A percentile compares a stretch with the other conserved stretches of the same genome.
Conservation (phyloP, 1,140 invertebrate species). For the Psix sp. region DNA sequence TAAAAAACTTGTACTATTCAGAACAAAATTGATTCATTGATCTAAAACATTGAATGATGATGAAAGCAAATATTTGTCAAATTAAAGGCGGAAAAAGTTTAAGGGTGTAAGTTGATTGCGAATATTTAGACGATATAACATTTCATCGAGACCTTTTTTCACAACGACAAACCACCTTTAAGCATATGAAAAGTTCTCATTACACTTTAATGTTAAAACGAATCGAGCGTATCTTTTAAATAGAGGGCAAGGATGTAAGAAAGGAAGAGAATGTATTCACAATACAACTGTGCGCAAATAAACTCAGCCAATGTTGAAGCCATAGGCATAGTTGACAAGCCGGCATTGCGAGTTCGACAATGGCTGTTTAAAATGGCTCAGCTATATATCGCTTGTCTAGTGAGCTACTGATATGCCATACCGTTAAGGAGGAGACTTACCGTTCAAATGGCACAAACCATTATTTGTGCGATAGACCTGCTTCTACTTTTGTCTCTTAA, state of each 20-base stretch:
- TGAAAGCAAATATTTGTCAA: no score
- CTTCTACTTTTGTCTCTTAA: background rate
- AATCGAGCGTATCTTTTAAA: slow-evolving; percentile 55
- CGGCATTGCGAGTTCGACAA: slow-evolving; percentile 40
- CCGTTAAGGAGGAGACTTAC: slow-evolving; percentile 36
- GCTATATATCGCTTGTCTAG: slow-evolving; percentile 39
- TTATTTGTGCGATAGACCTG: background rate
- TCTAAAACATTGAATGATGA: no score
- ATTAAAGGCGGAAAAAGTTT: no score
- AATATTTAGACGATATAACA: no score
- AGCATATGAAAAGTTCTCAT: slow-evolving; percentile 45
- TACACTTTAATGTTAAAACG: slow-evolving; percentile 23
- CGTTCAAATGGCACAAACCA: background rate
- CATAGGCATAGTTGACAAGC: slow-evolving; percentile 54
- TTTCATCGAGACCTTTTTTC: no score
- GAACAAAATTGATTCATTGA: no score
- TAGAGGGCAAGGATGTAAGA: slow-evolving; percentile 37
- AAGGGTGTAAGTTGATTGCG: no score
- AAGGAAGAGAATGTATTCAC: slow-evolving; percentile 22
- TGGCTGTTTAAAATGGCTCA: slow-evolving; percentile 45
- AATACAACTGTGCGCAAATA: slow-evolving; percentile 54
- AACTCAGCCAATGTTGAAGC: slow-evolving; percentile 57
- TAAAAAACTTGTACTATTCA: no score
- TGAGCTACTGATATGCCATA: slow-evolving; percentile 54
- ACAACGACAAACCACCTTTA: no score